Percentiles rank a stretch among this genome's conserved stretches.
Conservation (phyloP, 2,888 invertebrate genomes). For the Phaonia tiefii region DNA sequence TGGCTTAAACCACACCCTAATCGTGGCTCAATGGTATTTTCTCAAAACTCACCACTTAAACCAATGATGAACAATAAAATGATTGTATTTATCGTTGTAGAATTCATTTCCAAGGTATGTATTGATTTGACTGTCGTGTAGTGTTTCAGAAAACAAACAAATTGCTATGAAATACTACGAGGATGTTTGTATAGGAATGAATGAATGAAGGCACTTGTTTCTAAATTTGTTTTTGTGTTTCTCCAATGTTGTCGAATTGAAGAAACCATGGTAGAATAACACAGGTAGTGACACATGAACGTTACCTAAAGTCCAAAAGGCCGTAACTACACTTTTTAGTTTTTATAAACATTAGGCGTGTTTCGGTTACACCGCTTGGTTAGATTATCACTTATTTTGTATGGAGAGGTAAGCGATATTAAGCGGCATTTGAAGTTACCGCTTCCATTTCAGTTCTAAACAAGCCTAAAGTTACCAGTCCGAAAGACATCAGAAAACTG, state of each 20-base stretch:
- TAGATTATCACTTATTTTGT: no score
- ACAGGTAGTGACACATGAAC: no score
- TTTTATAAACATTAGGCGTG: no score
- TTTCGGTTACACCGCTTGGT: no score
- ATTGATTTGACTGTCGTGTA: neutral
- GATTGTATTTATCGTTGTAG: slow-evolving; percentile 5
- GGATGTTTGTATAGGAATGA: neutral
- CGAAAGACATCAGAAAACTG: no score
- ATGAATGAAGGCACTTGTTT: slow-evolving; percentile 55
- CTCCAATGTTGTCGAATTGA: slow-evolving; percentile 28
- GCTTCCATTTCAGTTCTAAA: no score
- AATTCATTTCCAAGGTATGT: slow-evolving; percentile 36
- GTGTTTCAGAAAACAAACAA: slow-evolving; percentile 16
- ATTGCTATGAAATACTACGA: neutral
- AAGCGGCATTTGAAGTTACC: no score
- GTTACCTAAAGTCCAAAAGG: no score
- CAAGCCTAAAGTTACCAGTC: no score
- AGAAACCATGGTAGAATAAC: no score
- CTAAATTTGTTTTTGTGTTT: slow-evolving; percentile 45
- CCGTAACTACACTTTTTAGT: no score
- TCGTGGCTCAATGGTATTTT: neutral
- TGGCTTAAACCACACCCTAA: slow-evolving; percentile 67
- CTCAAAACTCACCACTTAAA: slow-evolving; percentile 56
- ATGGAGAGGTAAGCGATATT: no score
- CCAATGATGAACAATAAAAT: slow-evolving; percentile 48